Evolutionary conservation across 2,797 vertebrate genomes (phyloP), one percentile per base, ranked within the genome.

Genomic region (Falco concolor): DNA sequence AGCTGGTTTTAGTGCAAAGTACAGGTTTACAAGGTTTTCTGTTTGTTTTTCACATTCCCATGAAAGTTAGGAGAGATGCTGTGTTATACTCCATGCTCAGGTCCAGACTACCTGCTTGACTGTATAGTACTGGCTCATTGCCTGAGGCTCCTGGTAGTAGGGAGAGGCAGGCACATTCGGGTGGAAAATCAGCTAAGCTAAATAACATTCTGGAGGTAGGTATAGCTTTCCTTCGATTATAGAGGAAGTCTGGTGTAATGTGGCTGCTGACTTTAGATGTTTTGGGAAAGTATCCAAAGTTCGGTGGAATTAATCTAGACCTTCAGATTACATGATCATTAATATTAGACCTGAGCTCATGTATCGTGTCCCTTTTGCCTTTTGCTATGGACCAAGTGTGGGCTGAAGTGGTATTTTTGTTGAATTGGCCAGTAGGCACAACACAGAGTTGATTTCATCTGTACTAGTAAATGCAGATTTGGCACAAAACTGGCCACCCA

Each of bases 181-280:
- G 38, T 88, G 34, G 79, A 81, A 87, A 88, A 70, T 64, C 65
- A 84, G 23, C 42, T 44, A 52, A 81, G 54, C 69, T 81, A 32
- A 84, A 20, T 44, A 84, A 36, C n/a, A 11, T 90, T 93, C 77
- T 87, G 63, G 47, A 34, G n/a, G 38, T 25, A 81, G 34, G 17
- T 73, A 4, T 27, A 59, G 50, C 54, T 88, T 91, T 90, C 47
- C 44, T 81, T 87, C 59, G 44, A 32, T 75, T 65, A n/a, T 9
- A 81, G 76, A 63, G 36, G 50, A 67, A 53, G 32, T 42, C 59
- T 50, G 52, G 8, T 22, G 5, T 73, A 65, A 50, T 0, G 0
- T 34, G 44, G n/a, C 27, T 61, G 34, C 47, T 93, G 83, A 27
- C 57, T 88, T 69, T 7, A 47, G 32, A 22, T 61, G 53, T 72